Base-by-base conservation (phyloP, 2,888 invertebrate species). In the Rhimphoctona megacephalus region DNA sequence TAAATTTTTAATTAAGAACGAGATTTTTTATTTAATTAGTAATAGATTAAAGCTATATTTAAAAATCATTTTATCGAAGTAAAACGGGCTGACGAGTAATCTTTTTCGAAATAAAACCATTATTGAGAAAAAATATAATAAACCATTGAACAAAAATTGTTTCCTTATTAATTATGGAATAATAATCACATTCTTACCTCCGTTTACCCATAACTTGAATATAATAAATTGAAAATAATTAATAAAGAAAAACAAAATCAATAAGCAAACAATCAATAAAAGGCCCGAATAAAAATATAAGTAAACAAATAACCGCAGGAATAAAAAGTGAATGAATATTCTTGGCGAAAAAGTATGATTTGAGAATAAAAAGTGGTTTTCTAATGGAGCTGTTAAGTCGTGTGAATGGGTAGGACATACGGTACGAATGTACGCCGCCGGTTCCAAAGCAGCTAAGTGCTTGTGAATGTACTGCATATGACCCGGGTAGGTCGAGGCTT, bases 401-500 rank as follows among this genome's bases (percentile, higher is more conserved):
- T 14, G 8, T 14, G 25, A 57, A 25, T 14, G 57, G 14, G 14
- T 14, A 14, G 57, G 66, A 74, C 57, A 73, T 43, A 39, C 67
- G 54, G 67, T 66, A 54, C 66, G 54, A 72, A 74, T 73, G 30
- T 52, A 39, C 25, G 61, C 17, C 57, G 17, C 1, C 30, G 43
- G 43, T 67, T 22, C 49, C 14, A 6, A 66, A 49, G 43, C 73
- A 61, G 33, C 67, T 11, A 64, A 70, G 67, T 79, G 33, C 70
- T 70, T 72, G 52, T 43, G 5, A 57, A 57, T 69, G 39, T 79
- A 73, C 66, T 33, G 22, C 57, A 30, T 43, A 61, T 25, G 43
- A 74, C 25, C 36, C 43, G 78, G 25, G 67, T 52, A 36, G 25
- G 19, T 19, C 57, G 76, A 46, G 69, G 76, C 57, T 76, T 49